Evolutionary conservation across 2,888 invertebrate species (phyloP).

Genomic region (Callyntrura guangdongensis): DNA sequence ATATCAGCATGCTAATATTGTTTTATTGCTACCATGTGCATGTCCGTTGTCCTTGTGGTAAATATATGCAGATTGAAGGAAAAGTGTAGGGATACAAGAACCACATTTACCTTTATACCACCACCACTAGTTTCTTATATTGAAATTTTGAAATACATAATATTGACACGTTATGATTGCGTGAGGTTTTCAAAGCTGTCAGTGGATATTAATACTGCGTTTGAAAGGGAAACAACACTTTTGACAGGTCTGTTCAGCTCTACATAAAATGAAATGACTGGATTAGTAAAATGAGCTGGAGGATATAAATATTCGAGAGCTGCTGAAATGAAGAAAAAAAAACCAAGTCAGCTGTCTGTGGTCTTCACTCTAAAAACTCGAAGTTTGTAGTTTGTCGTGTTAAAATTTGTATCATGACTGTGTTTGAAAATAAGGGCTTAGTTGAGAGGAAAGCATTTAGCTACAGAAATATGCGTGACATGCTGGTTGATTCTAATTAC

Average conservation of each 20-base stretch:
- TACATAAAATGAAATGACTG: slow-evolving; percentile 53
- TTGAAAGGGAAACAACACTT: not conserved
- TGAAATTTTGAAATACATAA: too few relatives aligned
- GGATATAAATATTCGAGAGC: not conserved
- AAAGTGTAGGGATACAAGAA: too few relatives aligned
- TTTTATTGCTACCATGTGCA: too few relatives aligned
- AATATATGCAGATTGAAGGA: too few relatives aligned
- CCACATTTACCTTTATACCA: too few relatives aligned
- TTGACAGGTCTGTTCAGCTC: slow-evolving; percentile 40
- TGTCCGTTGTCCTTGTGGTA: too few relatives aligned
- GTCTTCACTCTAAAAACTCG: slow-evolving; percentile 1
- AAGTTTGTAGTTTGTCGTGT: not conserved
- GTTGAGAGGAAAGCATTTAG: too few relatives aligned
- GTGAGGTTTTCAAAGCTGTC: slow-evolving; percentile 32
- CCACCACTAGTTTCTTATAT: too few relatives aligned
- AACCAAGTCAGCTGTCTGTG: slow-evolving; percentile 35
- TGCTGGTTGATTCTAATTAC: too few relatives aligned
- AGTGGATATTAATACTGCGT: slow-evolving; percentile 19
- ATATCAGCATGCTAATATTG: too few relatives aligned
- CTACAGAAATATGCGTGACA: too few relatives aligned
- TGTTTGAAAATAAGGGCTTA: slow-evolving; percentile 49
- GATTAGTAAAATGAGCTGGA: slow-evolving; percentile 69
- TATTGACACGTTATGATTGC: not conserved
- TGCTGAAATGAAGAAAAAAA: not conserved
- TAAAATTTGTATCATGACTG: slow-evolving; percentile 11